phyloP scores from a whole-genome alignment of 2,888 invertebrate genomes.

The Spisula subtruncata region DNA sequence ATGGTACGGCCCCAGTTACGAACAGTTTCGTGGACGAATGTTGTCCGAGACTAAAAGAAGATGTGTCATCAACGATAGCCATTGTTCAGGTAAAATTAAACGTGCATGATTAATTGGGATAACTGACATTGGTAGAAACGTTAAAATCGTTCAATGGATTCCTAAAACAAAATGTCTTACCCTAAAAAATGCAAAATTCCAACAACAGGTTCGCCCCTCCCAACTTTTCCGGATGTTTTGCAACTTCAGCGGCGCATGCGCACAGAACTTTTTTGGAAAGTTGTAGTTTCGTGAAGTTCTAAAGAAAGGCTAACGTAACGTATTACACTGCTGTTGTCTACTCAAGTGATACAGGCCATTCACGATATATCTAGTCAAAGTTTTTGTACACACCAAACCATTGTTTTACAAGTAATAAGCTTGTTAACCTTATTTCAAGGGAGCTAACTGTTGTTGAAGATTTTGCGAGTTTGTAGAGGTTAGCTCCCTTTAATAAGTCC shows the following conservation, averaged over 20 bases:
- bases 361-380: too few species aligned
- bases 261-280: neutral
- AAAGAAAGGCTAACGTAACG: too few species aligned
- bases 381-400: too few species aligned
- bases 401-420: too few species aligned
- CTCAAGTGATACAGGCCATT: too few species aligned
- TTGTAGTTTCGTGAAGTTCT: too few species aligned
- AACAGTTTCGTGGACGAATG: neutral
- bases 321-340: too few species aligned
- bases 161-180: neutral
- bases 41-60: neutral
- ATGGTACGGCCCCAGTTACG: neutral
- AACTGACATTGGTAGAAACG: neutral
- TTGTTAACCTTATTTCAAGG: too few species aligned
- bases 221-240: slow-evolving; percentile 11
- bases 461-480: too few species aligned
- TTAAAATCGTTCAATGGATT: neutral
- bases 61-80: neutral
- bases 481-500: too few species aligned
- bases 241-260: neutral
- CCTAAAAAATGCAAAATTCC: neutral
- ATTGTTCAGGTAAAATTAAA: neutral
- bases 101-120: neutral
- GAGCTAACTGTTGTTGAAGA: too few species aligned
- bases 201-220: neutral